Conservation (phyloP, 2,113 vertebrate genomes). For the Limanda limanda region DNA sequence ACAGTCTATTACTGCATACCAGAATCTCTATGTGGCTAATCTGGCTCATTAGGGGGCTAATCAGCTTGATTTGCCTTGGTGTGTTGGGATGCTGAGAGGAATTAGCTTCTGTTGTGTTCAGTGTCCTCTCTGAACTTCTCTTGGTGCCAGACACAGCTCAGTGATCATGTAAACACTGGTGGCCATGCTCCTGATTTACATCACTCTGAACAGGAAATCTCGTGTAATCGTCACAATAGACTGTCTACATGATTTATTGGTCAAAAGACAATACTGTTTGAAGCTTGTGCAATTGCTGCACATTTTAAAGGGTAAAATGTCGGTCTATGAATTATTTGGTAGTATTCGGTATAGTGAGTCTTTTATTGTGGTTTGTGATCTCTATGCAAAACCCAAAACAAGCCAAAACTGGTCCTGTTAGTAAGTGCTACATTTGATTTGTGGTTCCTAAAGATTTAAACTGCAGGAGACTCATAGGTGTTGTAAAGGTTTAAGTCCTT, state of each 20-base stretch:
- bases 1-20: conserved; percentile 45
- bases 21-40: conserved; percentile 49
- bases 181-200: neutral
- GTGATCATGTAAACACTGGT: neutral
- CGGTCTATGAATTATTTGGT: neutral
- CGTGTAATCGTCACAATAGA: neutral
- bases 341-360: neutral
- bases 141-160: conserved; percentile 30
- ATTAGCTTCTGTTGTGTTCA: conserved; percentile 33
- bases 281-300: no score
- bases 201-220: neutral
- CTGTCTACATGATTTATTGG: neutral
- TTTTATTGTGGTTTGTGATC: neutral
- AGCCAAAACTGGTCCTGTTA: neutral
- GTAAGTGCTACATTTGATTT: neutral
- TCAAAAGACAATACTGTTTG: neutral
- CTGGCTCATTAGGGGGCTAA: conserved; percentile 61
- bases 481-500: neutral
- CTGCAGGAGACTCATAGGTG: neutral
- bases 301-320: neutral
- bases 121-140: conserved; percentile 44
- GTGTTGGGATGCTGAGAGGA: conserved; percentile 44
- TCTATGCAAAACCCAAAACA: neutral
- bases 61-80: conserved; percentile 49
- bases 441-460: neutral